Conservation (phyloP, 2,888 invertebrate genomes). For the Melitaea athalia region DNA sequence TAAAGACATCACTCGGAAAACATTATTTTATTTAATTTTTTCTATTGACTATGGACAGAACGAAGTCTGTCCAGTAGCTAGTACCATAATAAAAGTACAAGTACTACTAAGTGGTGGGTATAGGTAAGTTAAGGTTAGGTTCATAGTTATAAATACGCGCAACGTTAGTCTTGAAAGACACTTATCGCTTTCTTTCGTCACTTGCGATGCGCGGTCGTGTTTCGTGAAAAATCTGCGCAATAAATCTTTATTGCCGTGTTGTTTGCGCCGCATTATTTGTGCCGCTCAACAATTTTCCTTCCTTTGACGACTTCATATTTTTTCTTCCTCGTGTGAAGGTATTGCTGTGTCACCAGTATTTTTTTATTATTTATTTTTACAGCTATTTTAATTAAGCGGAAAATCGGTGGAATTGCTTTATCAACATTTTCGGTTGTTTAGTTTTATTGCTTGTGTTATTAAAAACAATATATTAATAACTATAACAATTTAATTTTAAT, state of each 20-base stretch:
- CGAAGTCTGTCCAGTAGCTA: too few relatives aligned
- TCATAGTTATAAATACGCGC: neutral
- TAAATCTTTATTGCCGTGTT: slow-evolving; percentile 79
- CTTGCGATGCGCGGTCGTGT: slow-evolving; percentile 39
- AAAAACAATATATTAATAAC: neutral
- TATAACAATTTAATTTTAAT: neutral
- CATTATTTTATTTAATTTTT: too few relatives aligned
- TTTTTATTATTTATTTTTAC: slow-evolving; percentile 39
- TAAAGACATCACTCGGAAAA: too few relatives aligned
- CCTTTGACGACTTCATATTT: slow-evolving; percentile 72
- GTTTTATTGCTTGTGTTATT: neutral
- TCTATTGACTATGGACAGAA: too few relatives aligned
- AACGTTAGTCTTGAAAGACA: neutral
- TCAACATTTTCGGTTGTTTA: slow-evolving; percentile 13
- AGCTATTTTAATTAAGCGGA: slow-evolving; percentile 38
- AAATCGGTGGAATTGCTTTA: slow-evolving; percentile 23
- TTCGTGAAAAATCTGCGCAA: slow-evolving; percentile 71
- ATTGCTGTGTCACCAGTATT: slow-evolving; percentile 49
- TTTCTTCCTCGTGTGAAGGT: slow-evolving; percentile 52
- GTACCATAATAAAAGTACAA: too few relatives aligned
- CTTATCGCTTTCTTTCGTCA: slow-evolving; percentile 33
- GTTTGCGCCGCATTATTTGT: slow-evolving; percentile 75
- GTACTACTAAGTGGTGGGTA: too few relatives aligned
- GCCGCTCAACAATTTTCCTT: slow-evolving; percentile 69
- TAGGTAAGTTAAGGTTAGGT: too few relatives aligned